Conservation (phyloP, 2,888 invertebrate species). For the Deilephila elpenor region DNA sequence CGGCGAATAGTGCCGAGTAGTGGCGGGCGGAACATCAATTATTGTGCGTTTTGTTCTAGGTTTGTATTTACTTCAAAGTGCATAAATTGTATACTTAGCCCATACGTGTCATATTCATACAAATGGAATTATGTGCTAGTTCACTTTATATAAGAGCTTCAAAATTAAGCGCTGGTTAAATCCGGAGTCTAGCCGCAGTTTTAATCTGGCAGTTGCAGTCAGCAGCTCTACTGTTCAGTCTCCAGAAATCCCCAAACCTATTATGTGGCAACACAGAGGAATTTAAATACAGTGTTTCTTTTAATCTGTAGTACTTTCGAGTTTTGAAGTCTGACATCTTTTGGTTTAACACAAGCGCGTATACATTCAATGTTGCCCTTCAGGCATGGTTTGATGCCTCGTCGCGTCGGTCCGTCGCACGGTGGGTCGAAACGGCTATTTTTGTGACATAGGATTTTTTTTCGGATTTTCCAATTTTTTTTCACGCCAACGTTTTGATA, state of each 20-base stretch:
- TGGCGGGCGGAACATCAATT: not conserved
- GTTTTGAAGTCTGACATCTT: no score
- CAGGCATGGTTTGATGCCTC: no score
- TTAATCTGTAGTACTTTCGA: not conserved
- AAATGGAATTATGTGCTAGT: not conserved
- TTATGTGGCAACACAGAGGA: not conserved
- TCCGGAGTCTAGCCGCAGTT: not conserved
- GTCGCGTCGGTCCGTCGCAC: no score
- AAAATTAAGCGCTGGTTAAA: not conserved
- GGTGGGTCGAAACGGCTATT: no score
- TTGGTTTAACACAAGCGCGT: no score
- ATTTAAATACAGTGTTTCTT: not conserved
- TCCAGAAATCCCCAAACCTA: not conserved
- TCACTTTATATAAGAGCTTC: not conserved
- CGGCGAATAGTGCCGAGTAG: not conserved
- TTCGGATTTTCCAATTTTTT: no score
- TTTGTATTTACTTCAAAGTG: not conserved
- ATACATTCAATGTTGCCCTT: no score
- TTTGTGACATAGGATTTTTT: no score
- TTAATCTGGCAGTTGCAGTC: not conserved
- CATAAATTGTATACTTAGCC: not conserved
- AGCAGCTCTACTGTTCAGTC: not conserved
- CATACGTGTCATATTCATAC: not conserved
- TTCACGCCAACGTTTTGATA: no score
- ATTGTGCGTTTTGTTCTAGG: not conserved